Evolutionary conservation across 2,113 vertebrate genomes (phyloP), one percentile per base, ranked within the genome.

Genomic region (Paradoxurus hermaphroditus): DNA sequence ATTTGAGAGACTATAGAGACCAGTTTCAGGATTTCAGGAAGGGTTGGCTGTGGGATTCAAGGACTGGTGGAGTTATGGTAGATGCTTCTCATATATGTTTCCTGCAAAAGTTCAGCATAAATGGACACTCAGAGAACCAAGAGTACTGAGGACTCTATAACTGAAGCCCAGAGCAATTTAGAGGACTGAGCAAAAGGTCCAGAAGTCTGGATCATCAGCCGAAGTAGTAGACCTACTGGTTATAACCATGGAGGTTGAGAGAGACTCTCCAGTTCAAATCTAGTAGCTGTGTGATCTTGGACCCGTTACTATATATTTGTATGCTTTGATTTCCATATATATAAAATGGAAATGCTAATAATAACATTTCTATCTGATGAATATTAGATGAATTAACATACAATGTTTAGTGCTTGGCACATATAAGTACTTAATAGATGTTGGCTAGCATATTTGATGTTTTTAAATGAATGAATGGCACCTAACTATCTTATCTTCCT

Each of bases 401-500:
- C 44, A 65, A 93, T 65, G 46, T 93, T 96, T 88, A 68, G 62
- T 85, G 67, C 16, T 93, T 90, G 16, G 65, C 34, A 86, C 44
- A 89, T 86, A 34, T 95, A 83, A 95, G 21, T 94, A 82, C 41
- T 90, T 84, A 92, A 87, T 94, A 87, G 81, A 77, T 89, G 6
- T 68, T 95, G 72, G 59, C 23, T 36, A 87, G 25, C 25, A 83
- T 96, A 92, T 87, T 90, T 95, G 36, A 91, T 90, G 6, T 46
- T 93, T 95, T 91, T 79, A 21, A 91, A 14, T 83, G 56, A 94
- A 68, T 81, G 73, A 91, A 75, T 85, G 59, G 4, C 3, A 7
- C 56, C 36, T 53, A 82, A 11, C 4, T 90, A 41, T 94, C 59
- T 89, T 96, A 41, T 92, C 53, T 91, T 79, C 31, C 34, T 53